Percentiles rank a stretch among this genome's conserved stretches.
Conservation (phyloP, 37 sponge, comb jelly and placozoan genomes). For the Axinella damicornis region DNA sequence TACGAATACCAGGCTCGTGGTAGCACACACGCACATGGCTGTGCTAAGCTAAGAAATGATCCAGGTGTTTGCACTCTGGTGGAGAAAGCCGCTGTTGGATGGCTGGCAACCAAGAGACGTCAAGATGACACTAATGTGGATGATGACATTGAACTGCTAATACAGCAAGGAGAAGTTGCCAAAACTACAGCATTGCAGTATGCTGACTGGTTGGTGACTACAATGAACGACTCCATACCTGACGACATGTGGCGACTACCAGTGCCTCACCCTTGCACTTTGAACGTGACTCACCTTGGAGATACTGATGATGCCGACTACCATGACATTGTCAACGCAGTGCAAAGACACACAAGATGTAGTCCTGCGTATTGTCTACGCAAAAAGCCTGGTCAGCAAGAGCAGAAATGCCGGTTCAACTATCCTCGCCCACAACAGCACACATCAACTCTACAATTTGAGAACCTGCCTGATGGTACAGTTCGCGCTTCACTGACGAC, state of each 20-base stretch:
- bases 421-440: constrained; percentile 1
- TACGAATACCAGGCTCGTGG: too few species aligned
- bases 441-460: constrained; percentile 6
- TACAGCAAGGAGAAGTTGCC: too few species aligned
- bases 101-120: too few species aligned
- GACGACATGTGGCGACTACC: not conserved
- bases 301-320: constrained; percentile 16
- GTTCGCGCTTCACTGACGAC: constrained; percentile 16
- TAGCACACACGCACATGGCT: too few species aligned
- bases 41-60: too few species aligned
- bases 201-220: too few species aligned
- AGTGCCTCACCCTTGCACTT: not conserved
- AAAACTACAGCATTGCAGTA: too few species aligned
- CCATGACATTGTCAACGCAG: constrained; percentile 7
- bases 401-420: constrained; percentile 22
- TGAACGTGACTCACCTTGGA: not conserved
- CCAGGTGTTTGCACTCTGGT: too few species aligned
- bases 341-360: constrained; percentile 28
- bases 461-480: constrained; percentile 10
- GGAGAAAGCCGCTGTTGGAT: too few species aligned
- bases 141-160: too few species aligned
- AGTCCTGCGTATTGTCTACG: constrained; percentile 39
- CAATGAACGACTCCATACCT: too few species aligned
- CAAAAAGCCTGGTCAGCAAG: not conserved
- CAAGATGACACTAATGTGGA: too few species aligned